Evolutionary conservation across 2,113 vertebrate species (phyloP).

Genomic region (Ceyx melanurus): DNA sequence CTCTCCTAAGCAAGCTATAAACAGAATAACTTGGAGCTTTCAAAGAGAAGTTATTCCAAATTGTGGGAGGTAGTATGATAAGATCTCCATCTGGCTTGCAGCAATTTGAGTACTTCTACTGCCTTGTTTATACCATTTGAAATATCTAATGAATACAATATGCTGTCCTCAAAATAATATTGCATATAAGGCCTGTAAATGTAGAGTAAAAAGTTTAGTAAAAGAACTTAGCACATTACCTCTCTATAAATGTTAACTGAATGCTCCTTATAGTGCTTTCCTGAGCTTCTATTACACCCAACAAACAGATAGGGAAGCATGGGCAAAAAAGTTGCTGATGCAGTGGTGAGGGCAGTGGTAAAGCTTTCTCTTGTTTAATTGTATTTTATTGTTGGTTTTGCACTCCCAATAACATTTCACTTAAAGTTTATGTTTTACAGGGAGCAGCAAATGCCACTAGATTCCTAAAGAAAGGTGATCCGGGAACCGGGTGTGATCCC

Average conservation of each 20-base stretch:
- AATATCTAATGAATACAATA: slow-evolving; percentile 39
- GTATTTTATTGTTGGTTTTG: neutral
- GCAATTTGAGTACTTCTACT: slow-evolving; percentile 22
- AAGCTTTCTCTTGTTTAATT: neutral
- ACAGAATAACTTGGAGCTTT: slow-evolving; percentile 2
- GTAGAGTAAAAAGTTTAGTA: neutral
- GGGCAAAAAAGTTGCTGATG: neutral
- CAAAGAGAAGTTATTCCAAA: neutral
- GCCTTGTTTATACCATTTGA: slow-evolving; percentile 41
- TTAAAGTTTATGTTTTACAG: neutral
- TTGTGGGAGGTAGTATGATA: slow-evolving; percentile 52
- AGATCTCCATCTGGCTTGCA: slow-evolving; percentile 41
- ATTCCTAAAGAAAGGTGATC: neutral
- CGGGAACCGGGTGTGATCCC: neutral
- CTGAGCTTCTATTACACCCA: neutral
- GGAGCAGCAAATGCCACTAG: neutral
- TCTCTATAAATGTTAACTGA: neutral
- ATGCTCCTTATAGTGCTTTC: neutral
- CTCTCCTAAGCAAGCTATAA: neutral
- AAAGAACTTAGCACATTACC: neutral
- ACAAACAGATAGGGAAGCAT: neutral
- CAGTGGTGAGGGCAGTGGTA: neutral
- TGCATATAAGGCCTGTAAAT: neutral
- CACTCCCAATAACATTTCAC: neutral
- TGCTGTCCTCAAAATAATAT: slow-evolving; percentile 1